phyloP scores from a whole-genome alignment of 2,888 invertebrate genomes.

The Philhelius pedissequus region DNA sequence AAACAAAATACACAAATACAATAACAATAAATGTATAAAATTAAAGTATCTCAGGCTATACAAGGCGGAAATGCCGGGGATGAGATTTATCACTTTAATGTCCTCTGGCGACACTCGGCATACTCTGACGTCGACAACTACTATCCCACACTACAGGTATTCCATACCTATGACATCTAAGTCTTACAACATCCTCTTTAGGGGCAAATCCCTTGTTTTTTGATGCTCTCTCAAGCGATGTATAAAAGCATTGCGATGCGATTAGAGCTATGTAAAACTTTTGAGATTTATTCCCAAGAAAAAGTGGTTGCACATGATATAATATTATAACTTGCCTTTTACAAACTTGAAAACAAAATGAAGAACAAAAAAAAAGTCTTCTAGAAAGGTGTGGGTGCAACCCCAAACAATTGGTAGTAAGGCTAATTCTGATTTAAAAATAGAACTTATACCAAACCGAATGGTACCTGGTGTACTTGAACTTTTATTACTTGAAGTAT shows the following conservation, averaged over 20 bases:
- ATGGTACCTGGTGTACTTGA: background rate
- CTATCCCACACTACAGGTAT: background rate
- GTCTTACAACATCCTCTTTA: background rate
- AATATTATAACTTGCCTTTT: constrained; percentile 53
- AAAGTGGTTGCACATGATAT: constrained; percentile 62
- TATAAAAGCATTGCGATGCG: constrained; percentile 5
- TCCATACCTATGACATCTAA: background rate
- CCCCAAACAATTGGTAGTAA: background rate
- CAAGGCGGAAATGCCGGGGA: constrained; percentile 18
- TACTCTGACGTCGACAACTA: constrained; percentile 3
- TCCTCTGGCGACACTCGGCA: constrained; percentile 30
- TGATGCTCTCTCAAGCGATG: constrained; percentile 30
- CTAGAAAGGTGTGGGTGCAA: background rate
- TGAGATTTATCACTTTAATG: constrained; percentile 38
- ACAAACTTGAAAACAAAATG: constrained; percentile 19
- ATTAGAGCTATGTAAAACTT: constrained; percentile 43
- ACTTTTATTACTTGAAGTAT: constrained; percentile 27
- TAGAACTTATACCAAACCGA: background rate
- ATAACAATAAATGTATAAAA: constrained; percentile 42
- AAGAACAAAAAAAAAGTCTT: background rate
- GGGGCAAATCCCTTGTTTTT: constrained; percentile 27
- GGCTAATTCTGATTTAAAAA: background rate
- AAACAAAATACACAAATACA: background rate
- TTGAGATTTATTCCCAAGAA: constrained; percentile 60
- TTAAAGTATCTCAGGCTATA: constrained; percentile 20